A percentile compares a stretch with the other conserved stretches of the same genome.
Conservation (phyloP, 2,113 vertebrate species). For the Microcebus lehilahytsara region DNA sequence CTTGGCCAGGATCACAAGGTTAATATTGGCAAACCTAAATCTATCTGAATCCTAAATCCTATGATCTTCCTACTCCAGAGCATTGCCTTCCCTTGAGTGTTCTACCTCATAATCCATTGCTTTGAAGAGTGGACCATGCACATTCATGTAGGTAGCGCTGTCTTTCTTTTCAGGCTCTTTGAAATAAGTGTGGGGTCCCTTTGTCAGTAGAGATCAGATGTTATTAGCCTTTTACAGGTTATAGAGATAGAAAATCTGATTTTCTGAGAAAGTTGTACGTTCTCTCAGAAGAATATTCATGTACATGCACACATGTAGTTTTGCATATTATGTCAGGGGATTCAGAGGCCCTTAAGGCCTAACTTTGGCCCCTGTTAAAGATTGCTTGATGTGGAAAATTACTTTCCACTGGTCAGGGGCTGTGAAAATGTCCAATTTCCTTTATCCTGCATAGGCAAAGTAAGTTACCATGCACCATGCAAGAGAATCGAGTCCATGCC, state of each 20-base stretch:
- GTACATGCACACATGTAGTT: neutral
- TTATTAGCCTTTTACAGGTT: neutral
- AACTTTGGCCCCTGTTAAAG: neutral
- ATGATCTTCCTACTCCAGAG: neutral
- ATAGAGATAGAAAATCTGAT: neutral
- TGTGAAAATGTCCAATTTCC: neutral
- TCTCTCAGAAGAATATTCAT: neutral
- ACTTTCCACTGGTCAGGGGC: neutral
- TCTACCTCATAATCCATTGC: neutral
- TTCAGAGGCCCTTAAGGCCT: neutral
- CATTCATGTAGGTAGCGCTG: neutral
- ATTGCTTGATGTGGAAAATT: neutral
- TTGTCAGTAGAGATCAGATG: neutral
- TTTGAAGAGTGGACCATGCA: neutral
- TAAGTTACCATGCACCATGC: neutral
- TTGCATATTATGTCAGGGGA: neutral
- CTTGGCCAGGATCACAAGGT: neutral
- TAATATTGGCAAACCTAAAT: neutral
- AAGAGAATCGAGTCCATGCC: neutral
- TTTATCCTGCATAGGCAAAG: neutral
- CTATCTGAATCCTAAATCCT: neutral
- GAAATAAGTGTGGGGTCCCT: neutral
- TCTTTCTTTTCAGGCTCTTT: neutral
- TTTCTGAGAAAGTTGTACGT: neutral
- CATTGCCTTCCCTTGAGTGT: neutral